Evolutionary conservation across 2,797 vertebrate genomes (phyloP), one percentile per base, ranked within the genome.

Genomic region (Chloroceryle inda): DNA sequence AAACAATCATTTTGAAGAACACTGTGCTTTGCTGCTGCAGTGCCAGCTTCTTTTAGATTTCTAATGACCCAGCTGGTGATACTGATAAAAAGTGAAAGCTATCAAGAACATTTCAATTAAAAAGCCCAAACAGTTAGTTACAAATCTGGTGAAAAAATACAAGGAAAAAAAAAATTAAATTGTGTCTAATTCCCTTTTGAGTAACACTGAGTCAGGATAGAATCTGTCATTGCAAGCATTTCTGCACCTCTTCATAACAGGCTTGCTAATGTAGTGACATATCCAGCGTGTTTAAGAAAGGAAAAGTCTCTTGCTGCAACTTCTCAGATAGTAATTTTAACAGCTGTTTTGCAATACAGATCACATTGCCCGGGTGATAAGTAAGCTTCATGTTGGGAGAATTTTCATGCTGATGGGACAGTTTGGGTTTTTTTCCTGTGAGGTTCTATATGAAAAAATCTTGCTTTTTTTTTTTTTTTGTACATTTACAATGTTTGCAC

Each of bases 401-500:
- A n/a, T 47, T 68, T 71, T 77, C 71, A 72, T 26, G n/a, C 4
- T 63, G 58, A 63, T 27, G 55, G 31, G 89, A 56, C 37, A 61
- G 9, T 62, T 18, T 50, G 49, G 24, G 10, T 55, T 31, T 44
- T 89, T 62, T 20, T 27, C 35, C 10, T 4, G 13, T 37, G 56
- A 89, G 18, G 38, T 59, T 82, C 67, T n/a, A 2, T 24, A 76
- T 6, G 10, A 68, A 74, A 81, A 45, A 14, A 42, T 13, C 23
- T 86, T 45, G 50, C 11, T 66, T 5, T 56, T 31, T 29, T 62
- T 66, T 44, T 14, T 73, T 37, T 37, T 31, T 13, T 76, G 20
- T 94, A 83, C 97, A 98, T 95, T 99, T 98, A 79, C 94, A 93
- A 98, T 98, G 80, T 98, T 98, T 50, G 98, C 98, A 8, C 98